Percentiles rank a stretch among this genome's conserved stretches.
These are phyloP conservation scores for Mugil cephalus DNA, from an alignment of 2,113 vertebrate genomes.

Conservation along the genomic window DNA sequence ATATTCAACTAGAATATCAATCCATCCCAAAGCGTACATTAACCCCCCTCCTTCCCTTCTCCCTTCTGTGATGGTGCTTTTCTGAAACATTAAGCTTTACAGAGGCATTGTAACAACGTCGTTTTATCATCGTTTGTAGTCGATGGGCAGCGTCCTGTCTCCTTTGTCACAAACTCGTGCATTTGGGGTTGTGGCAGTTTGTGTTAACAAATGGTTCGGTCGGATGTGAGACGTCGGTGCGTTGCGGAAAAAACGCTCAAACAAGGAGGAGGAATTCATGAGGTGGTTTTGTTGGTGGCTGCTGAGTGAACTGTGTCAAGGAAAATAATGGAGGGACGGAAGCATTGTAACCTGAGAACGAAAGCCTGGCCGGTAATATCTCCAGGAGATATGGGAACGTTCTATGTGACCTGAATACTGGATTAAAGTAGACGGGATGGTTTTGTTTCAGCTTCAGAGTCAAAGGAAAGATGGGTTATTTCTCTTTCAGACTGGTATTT, in stretches of 20 bases:
- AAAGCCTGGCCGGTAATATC: no score
- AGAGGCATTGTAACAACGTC: conserved; percentile 47
- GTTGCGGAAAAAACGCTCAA: not conserved
- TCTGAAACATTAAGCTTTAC: conserved; percentile 71
- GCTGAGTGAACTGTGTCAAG: no score
- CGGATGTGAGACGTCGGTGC: conserved; percentile 13
- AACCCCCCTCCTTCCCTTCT: not conserved
- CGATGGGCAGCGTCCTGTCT: conserved; percentile 32
- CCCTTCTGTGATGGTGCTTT: conserved; percentile 41
- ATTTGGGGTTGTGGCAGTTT: conserved; percentile 32
- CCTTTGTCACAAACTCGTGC: conserved; percentile 30
- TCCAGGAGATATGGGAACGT: no score
- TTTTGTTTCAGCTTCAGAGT: no score
- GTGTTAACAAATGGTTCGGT: conserved; percentile 11
- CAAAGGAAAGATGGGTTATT: no score
- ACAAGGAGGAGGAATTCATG: not conserved
- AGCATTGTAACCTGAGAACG: no score
- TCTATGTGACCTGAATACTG: no score
- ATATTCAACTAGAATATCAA: conserved; percentile 72
- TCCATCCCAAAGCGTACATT: conserved; percentile 60
- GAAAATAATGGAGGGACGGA: no score
- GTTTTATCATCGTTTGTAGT: conserved; percentile 65
- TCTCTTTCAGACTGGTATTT: no score
- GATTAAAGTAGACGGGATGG: no score
- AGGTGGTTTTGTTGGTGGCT: no score